phyloP scores from a whole-genome alignment of 2,888 invertebrate genomes.

The Pediacus dermestoides region DNA sequence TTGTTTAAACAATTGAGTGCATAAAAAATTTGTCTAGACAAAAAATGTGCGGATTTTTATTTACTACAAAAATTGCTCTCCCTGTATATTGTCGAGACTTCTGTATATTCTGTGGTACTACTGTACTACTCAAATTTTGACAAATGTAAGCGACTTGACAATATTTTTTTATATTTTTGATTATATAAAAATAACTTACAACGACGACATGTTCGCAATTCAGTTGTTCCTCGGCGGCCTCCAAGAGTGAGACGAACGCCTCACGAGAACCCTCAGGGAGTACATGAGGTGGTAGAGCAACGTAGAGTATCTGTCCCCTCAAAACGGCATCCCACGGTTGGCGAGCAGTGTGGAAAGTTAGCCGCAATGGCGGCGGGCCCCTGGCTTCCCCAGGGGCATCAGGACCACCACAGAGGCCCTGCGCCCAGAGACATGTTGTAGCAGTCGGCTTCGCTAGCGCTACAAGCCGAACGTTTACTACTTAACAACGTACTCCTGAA shows the following conservation, averaged over 20 bases:
- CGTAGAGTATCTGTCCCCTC: constrained; percentile 75
- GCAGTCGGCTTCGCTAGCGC: constrained; percentile 69
- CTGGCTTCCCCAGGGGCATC: constrained; percentile 87
- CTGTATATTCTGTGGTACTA: background rate
- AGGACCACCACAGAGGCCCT: constrained; percentile 99
- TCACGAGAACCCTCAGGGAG: constrained; percentile 92
- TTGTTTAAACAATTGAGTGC: too few relatives aligned
- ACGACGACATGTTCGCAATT: constrained; percentile 75
- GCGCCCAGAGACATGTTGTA: constrained; percentile 90
- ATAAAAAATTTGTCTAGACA: too few relatives aligned
- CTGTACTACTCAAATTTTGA: background rate
- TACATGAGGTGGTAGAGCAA: constrained; percentile 82
- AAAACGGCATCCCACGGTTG: constrained; percentile 49
- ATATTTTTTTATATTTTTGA: constrained; percentile 11
- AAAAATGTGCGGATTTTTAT: too few relatives aligned
- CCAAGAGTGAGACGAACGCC: constrained; percentile 88
- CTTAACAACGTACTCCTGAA: constrained; percentile 30
- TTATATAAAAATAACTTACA: constrained; percentile 45
- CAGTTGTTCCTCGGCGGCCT: constrained; percentile 92
- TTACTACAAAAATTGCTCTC: background rate
- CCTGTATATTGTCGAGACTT: background rate
- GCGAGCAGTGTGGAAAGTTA: constrained; percentile 50
- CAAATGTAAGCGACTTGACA: constrained; percentile 7
- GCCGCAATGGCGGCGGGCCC: constrained; percentile 56
- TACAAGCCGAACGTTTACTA: constrained; percentile 64